A percentile compares a stretch with the other conserved stretches of the same genome.
These are phyloP conservation scores for Chiloscyllium punctatum DNA, from an alignment of 2,797 vertebrate species.

Conservation along the genomic window DNA sequence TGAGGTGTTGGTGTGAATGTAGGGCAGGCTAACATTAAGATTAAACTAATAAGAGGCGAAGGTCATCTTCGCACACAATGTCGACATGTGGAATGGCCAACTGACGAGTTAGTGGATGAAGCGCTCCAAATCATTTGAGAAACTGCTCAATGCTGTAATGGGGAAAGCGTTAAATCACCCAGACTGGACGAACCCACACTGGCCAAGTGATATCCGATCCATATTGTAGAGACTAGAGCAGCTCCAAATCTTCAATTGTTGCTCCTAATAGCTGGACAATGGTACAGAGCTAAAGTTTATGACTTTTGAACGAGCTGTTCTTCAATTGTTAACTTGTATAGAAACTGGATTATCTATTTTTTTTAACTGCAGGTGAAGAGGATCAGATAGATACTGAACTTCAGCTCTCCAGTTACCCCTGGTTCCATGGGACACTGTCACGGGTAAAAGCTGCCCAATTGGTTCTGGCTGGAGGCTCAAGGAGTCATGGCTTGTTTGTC, in stretches of 20 bases:
- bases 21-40: background rate
- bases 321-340: background rate
- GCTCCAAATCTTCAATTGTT: background rate
- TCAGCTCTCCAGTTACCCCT: slow-evolving; percentile 78
- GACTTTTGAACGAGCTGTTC: background rate
- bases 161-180: background rate
- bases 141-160: background rate
- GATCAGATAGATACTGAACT: slow-evolving; percentile 58
- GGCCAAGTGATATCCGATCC: background rate
- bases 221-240: background rate
- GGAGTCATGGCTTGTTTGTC: slow-evolving; percentile 88
- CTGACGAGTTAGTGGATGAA: background rate
- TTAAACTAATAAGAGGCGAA: background rate
- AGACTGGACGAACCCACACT: background rate
- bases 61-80: background rate
- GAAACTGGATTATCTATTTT: background rate
- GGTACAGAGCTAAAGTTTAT: too few relatives aligned
- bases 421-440: slow-evolving; percentile 92
- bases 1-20: background rate
- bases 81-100: background rate
- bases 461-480: slow-evolving; percentile 77
- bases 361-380: slow-evolving; percentile 56
- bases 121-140: background rate
- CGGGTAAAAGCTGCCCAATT: slow-evolving; percentile 86
- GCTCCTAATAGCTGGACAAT: background rate